phyloP scores from a whole-genome alignment of 2,888 invertebrate species.

The Papilio protenor region DNA sequence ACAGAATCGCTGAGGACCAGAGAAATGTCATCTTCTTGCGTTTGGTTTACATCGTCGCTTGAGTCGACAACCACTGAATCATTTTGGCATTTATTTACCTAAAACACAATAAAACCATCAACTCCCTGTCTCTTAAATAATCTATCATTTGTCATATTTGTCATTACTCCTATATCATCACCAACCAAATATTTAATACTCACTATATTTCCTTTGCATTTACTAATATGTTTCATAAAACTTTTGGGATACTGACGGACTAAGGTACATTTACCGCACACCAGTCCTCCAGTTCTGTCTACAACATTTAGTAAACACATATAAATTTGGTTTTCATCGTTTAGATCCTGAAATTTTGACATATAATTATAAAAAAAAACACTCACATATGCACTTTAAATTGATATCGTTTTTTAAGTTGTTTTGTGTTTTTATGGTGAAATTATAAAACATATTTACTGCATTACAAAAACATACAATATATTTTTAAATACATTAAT shows the following conservation, averaged over 20 bases:
- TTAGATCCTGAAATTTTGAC: slow-evolving; percentile 44
- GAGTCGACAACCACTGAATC: not conserved
- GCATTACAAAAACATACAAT: too few relatives aligned
- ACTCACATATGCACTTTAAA: too few relatives aligned
- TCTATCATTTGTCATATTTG: too few relatives aligned
- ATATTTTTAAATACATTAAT: not conserved
- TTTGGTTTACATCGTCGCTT: not conserved
- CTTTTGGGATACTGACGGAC: slow-evolving; percentile 53
- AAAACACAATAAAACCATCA: too few relatives aligned
- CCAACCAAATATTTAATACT: slow-evolving; percentile 27
- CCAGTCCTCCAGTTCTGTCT: slow-evolving; percentile 46
- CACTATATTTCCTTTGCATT: slow-evolving; percentile 46
- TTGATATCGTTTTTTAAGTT: not conserved
- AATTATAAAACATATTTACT: not conserved
- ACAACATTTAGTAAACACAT: slow-evolving; percentile 39
- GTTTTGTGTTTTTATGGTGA: not conserved
- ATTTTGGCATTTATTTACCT: too few relatives aligned
- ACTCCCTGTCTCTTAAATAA: too few relatives aligned
- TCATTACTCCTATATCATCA: too few relatives aligned
- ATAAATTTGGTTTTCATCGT: slow-evolving; percentile 39
- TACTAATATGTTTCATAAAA: slow-evolving; percentile 47
- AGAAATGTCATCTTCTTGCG: not conserved
- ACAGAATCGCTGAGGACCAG: slow-evolving; percentile 18
- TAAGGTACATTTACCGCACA: slow-evolving; percentile 51
- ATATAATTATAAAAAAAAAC: not conserved